Evolutionary conservation across 2,797 vertebrate genomes (phyloP).

Genomic region (Chaenodraco wilsoni): DNA sequence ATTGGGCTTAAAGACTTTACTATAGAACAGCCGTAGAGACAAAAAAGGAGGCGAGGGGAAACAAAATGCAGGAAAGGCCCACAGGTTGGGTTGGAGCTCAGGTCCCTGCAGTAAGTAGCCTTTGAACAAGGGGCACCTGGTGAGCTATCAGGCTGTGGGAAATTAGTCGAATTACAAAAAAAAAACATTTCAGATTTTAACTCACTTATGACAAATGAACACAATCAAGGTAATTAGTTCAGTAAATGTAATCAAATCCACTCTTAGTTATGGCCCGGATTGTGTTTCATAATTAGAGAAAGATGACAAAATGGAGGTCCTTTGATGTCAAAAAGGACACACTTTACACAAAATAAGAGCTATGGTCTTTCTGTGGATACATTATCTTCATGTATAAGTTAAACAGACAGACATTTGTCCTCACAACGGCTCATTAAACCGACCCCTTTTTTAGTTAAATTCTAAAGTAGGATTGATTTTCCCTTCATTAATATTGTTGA

Average conservation of each 20-base stretch:
- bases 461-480: conserved; percentile 31
- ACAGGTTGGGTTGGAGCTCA: no score
- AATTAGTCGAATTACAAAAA: background rate
- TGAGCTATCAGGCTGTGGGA: background rate
- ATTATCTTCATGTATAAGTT: conserved; percentile 12
- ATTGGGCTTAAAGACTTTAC: no score
- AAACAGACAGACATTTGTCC: conserved; percentile 3
- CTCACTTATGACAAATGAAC: conserved; percentile 9
- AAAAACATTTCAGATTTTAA: no score
- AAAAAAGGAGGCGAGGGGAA: no score
- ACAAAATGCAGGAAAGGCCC: no score
- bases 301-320: background rate
- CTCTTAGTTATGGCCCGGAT: background rate
- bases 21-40: no score
- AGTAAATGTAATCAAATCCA: conserved; percentile 4
- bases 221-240: background rate
- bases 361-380: background rate
- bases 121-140: no score
- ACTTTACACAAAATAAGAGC: background rate
- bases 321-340: background rate
- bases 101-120: no score
- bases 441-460: conserved; percentile 2
- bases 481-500: conserved; percentile 22
- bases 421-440: background rate
- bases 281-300: conserved; percentile 5